Conservation (phyloP, 2,797 vertebrate species). For the Champsocephalus gunnari region DNA sequence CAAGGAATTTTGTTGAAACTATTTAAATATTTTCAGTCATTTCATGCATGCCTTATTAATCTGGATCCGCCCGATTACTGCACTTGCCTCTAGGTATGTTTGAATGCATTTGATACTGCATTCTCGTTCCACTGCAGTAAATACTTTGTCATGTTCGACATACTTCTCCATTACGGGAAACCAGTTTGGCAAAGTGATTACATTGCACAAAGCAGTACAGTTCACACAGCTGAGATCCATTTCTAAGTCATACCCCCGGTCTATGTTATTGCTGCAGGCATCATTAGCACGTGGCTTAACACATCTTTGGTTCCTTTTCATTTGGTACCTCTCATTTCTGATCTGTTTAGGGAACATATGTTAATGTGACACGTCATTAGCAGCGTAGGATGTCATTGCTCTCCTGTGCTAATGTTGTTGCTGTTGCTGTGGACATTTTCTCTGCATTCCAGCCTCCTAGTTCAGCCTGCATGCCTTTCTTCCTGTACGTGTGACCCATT, state of each 20-base stretch:
- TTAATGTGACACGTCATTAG: constrained; percentile 64
- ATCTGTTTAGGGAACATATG: constrained; percentile 59
- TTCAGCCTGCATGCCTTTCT: constrained; percentile 13
- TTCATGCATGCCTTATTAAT: neutral
- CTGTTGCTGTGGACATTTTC: constrained; percentile 37
- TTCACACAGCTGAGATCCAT: neutral
- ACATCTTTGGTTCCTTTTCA: neutral
- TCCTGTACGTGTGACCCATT: constrained; percentile 37
- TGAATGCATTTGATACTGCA: neutral
- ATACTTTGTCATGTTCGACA: constrained; percentile 8
- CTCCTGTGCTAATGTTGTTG: constrained; percentile 9
- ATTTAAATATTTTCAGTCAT: neutral
- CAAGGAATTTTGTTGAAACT: neutral
- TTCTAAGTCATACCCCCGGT: neutral
- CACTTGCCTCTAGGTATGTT: neutral
- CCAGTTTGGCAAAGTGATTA: constrained; percentile 23
- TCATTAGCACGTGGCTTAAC: neutral
- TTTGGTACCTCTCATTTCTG: neutral
- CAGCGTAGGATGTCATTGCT: constrained; percentile 32
- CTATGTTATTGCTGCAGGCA: neutral
- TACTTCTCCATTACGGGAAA: constrained; percentile 18
- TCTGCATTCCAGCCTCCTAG: constrained; percentile 25
- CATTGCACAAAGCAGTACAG: neutral
- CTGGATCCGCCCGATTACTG: neutral
- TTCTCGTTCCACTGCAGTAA: constrained; percentile 1